Percentiles rank a stretch among this genome's conserved stretches.
phyloP scores from a whole-genome alignment of 2,113 vertebrate species.

The Capreolus pygargus region DNA sequence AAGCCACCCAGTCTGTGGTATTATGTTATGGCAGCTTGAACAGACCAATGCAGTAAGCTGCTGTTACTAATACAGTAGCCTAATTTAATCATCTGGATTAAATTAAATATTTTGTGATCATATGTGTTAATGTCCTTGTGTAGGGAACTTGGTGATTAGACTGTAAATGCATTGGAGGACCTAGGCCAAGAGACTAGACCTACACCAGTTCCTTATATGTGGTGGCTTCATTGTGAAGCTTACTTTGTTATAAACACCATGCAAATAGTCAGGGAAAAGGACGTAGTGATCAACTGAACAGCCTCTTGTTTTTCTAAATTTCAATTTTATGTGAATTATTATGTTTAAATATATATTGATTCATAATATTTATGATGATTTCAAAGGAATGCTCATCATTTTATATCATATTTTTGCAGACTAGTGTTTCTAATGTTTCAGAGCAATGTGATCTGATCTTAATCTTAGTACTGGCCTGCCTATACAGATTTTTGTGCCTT shows the following conservation, averaged over 20 bases:
- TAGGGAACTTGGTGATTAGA: not conserved
- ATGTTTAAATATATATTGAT: not conserved
- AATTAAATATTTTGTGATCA: not conserved
- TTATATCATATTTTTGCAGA: not conserved
- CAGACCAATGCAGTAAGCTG: not conserved
- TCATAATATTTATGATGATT: not conserved
- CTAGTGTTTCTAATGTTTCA: not conserved
- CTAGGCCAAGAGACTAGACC: not conserved
- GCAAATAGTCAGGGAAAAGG: not conserved
- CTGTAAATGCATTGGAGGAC: not conserved
- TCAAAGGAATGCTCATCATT: not conserved
- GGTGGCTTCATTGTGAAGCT: not conserved
- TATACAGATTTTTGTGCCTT: conserved; percentile 15
- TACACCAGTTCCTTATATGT: not conserved
- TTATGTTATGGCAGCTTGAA: not conserved
- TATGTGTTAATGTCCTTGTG: not conserved
- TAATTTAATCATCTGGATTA: not conserved
- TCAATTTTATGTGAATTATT: not conserved
- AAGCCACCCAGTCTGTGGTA: not conserved
- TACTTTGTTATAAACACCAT: not conserved
- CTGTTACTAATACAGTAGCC: not conserved
- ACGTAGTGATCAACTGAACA: not conserved
- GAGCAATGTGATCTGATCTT: not conserved
- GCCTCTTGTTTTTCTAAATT: not conserved
- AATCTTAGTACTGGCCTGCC: not conserved